These are phyloP conservation scores for Caradrina kadenii DNA, from an alignment of 2,888 invertebrate genomes.

Conservation along the genomic window DNA sequence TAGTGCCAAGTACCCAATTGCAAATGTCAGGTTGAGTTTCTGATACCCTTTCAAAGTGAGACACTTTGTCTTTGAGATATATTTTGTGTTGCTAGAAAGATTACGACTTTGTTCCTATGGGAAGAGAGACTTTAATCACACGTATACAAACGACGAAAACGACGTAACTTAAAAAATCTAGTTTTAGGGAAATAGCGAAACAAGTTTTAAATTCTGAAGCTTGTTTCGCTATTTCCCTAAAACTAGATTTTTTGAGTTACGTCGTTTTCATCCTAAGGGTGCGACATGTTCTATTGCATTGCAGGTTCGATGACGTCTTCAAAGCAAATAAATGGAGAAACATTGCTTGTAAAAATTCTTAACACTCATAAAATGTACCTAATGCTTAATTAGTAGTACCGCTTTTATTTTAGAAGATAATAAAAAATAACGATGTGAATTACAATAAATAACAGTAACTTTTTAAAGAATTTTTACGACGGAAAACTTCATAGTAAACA, in stretches of 20 bases:
- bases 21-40: too few relatives aligned
- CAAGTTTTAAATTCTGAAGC: too few relatives aligned
- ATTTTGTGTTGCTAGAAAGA: slow-evolving; percentile 13
- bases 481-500: background rate
- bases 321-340: background rate
- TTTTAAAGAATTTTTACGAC: slow-evolving; percentile 3
- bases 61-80: background rate
- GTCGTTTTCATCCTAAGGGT: too few relatives aligned
- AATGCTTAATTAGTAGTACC: background rate
- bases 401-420: background rate
- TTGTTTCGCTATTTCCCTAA: too few relatives aligned
- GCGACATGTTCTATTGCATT: too few relatives aligned
- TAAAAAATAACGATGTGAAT: slow-evolving; percentile 27
- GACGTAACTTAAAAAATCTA: too few relatives aligned
- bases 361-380: background rate
- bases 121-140: background rate
- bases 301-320: background rate
- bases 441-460: background rate
- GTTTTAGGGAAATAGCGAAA: too few relatives aligned
- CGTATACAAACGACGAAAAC: too few relatives aligned
- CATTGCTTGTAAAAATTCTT: background rate
- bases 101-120: background rate
- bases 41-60: background rate
- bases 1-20: too few relatives aligned
- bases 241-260: too few relatives aligned